Percentiles rank a stretch among this genome's conserved stretches.
Evolutionary conservation across 2,888 invertebrate species (phyloP).

Genomic region (Aricia artaxerxes): DNA sequence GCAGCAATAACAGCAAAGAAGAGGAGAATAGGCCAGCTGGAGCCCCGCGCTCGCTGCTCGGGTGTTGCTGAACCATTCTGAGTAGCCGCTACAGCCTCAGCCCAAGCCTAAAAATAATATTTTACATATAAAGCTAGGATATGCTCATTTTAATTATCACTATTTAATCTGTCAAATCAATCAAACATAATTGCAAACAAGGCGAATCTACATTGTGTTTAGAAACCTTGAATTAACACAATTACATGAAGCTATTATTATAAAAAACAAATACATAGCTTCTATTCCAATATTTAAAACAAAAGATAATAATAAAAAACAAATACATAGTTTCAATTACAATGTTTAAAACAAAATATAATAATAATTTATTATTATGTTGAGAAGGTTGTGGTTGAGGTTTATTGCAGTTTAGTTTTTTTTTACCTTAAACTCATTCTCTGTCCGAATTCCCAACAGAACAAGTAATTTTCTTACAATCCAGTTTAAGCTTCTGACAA

Average conservation of each 20-base stretch:
- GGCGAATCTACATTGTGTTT: background rate
- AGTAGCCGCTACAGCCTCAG: slow-evolving; percentile 71
- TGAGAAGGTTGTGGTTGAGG: background rate
- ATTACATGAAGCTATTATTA: background rate
- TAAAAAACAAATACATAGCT: background rate
- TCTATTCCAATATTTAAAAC: no score
- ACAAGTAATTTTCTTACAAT: slow-evolving; percentile 87
- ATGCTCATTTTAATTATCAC: background rate
- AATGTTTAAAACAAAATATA: background rate
- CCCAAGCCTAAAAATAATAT: slow-evolving; percentile 63
- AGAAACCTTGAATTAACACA: background rate
- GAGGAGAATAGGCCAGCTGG: slow-evolving; percentile 93
- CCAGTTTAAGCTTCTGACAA: slow-evolving; percentile 90
- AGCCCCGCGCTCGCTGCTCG: slow-evolving; percentile 61
- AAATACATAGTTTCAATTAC: background rate
- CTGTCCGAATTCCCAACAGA: slow-evolving; percentile 81
- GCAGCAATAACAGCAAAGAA: slow-evolving; percentile 94
- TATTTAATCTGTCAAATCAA: background rate
- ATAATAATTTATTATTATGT: background rate
- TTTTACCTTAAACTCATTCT: slow-evolving; percentile 75
- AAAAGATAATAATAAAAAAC: background rate
- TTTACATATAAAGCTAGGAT: background rate
- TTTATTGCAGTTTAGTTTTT: slow-evolving; percentile 26
- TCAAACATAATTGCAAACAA: background rate
- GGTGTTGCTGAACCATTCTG: slow-evolving; percentile 61